phyloP scores from a whole-genome alignment of 35 echinoderm and acorn worm species.

The Ophioderma brevispina region DNA sequence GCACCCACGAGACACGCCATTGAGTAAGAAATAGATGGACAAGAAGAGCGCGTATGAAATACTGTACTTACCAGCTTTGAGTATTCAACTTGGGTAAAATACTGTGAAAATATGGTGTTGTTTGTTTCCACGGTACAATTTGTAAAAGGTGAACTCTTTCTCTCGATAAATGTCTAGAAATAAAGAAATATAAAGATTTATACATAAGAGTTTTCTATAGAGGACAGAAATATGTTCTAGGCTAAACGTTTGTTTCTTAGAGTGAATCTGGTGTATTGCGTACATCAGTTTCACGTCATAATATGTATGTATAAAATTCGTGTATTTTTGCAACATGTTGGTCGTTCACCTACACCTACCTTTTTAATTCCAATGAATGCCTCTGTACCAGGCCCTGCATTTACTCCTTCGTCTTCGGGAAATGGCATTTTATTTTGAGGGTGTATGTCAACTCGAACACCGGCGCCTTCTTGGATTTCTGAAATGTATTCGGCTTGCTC shows the following conservation, averaged over 20 bases:
- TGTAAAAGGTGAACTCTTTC: neutral
- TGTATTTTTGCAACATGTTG: neutral
- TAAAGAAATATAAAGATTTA: neutral
- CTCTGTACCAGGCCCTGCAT: slow-evolving; percentile 43
- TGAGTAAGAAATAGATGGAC: no score
- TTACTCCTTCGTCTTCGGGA: slow-evolving; percentile 65
- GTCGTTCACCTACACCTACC: slow-evolving; percentile 19
- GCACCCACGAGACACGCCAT: no score
- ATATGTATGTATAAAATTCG: neutral
- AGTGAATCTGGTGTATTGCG: neutral
- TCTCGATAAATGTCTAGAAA: neutral
- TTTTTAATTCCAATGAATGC: slow-evolving; percentile 47
- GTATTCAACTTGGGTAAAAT: neutral
- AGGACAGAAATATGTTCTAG: neutral
- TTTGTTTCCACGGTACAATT: neutral
- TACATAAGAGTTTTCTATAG: no score
- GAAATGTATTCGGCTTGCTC: slow-evolving; percentile 65
- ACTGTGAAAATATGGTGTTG: neutral
- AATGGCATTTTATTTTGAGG: slow-evolving; percentile 64
- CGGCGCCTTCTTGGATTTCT: slow-evolving; percentile 38
- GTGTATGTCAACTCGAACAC: slow-evolving; percentile 42
- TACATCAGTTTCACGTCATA: neutral
- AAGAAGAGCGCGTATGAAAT: no score
- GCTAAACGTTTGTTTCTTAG: neutral
- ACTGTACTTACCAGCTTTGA: neutral